Conservation (phyloP, 2,113 vertebrate species). For the Lonchura striata region DNA sequence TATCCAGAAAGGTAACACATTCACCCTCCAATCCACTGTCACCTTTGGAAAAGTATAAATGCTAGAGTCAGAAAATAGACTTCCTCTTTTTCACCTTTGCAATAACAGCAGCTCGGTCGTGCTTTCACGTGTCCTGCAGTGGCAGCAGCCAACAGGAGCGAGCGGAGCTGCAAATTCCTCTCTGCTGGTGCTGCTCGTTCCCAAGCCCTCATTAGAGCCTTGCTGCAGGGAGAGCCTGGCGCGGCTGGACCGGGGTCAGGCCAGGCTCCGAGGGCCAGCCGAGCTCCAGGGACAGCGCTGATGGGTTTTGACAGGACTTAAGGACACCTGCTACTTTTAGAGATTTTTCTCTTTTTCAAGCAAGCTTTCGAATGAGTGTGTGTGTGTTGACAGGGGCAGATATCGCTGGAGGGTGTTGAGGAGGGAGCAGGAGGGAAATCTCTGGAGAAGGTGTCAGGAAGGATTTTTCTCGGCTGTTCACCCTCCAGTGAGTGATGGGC, state of each 20-base stretch:
- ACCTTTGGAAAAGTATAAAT: too few relatives aligned
- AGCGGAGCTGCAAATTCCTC: neutral
- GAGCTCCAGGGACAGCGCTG: neutral
- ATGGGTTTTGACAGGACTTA: conserved; percentile 66
- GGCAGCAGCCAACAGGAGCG: neutral
- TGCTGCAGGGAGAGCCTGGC: conserved; percentile 1
- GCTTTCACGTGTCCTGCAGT: too few relatives aligned
- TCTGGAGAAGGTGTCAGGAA: conserved; percentile 14
- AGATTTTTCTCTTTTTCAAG: conserved; percentile 19
- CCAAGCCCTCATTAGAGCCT: neutral
- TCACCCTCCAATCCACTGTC: too few relatives aligned
- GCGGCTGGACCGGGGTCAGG: neutral
- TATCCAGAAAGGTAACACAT: too few relatives aligned
- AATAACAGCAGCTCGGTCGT: too few relatives aligned
- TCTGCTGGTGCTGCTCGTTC: neutral
- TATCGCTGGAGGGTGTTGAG: conserved; percentile 53
- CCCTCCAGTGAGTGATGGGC: neutral
- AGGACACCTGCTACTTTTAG: conserved; percentile 55
- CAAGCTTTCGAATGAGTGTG: neutral
- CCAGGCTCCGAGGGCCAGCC: neutral
- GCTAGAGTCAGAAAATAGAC: too few relatives aligned
- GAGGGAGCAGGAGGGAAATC: conserved; percentile 28
- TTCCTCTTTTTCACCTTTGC: too few relatives aligned
- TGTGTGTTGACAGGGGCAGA: conserved; percentile 55
- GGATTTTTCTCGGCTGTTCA: neutral